Evolutionary conservation across 2,113 vertebrate genomes (phyloP).

Genomic region (Tragulus kanchil): DNA sequence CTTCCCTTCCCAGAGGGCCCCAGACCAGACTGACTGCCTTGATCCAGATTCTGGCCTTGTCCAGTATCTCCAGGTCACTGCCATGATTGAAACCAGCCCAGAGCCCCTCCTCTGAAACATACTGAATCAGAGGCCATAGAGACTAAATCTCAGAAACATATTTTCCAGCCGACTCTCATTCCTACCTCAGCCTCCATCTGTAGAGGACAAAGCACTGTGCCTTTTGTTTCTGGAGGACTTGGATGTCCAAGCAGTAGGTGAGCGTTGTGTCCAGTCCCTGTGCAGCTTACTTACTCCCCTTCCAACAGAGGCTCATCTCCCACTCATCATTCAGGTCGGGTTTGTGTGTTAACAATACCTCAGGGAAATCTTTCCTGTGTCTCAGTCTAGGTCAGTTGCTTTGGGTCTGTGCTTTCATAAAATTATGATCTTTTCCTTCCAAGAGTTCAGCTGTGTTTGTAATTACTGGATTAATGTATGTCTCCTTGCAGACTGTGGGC

Average conservation of each 20-base stretch:
- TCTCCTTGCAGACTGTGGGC: background rate
- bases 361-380: background rate
- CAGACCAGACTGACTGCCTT: no score
- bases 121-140: background rate
- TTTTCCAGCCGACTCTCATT: no score
- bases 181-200: background rate
- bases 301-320: background rate
- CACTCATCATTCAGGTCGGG: background rate
- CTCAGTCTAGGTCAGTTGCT: background rate
- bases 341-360: background rate
- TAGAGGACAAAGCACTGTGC: background rate
- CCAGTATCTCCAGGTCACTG: background rate
- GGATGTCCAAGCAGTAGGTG: background rate
- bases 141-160: background rate
- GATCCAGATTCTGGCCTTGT: background rate
- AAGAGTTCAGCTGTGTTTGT: background rate
- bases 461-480: background rate
- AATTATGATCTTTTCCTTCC: background rate
- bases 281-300: background rate
- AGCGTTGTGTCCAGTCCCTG: background rate
- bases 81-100: background rate
- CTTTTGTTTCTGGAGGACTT: background rate
- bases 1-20: background rate
- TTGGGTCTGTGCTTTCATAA: background rate
- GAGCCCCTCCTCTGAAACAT: background rate